These are phyloP conservation scores for Chymomyza amoena DNA, from an alignment of 2,888 invertebrate genomes.

Conservation along the genomic window DNA sequence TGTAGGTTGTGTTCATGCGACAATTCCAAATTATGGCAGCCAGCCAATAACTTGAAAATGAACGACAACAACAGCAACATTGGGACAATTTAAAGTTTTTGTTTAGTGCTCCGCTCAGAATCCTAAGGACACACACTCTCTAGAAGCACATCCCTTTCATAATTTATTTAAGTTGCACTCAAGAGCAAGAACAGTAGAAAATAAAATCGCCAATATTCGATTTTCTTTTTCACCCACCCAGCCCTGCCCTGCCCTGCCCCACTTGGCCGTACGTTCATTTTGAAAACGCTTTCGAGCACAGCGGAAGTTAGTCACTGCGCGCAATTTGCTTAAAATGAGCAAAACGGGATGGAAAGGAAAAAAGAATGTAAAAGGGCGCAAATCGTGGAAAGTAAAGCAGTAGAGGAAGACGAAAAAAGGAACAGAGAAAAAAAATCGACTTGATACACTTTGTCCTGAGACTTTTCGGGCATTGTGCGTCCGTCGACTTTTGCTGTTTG, in stretches of 20 bases:
- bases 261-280: slow-evolving; percentile 25
- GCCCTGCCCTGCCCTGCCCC: neutral
- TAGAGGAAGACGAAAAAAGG: neutral
- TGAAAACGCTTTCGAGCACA: slow-evolving; percentile 23
- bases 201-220: slow-evolving; percentile 47
- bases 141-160: slow-evolving; percentile 6
- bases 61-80: neutral
- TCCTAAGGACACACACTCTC: neutral
- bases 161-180: slow-evolving; percentile 50
- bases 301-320: slow-evolving; percentile 49
- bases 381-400: neutral
- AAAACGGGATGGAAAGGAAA: neutral
- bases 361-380: neutral
- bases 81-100: slow-evolving; percentile 24
- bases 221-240: slow-evolving; percentile 3
- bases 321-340: slow-evolving; percentile 42
- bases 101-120: neutral
- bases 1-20: slow-evolving; percentile 16
- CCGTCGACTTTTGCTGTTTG: slow-evolving; percentile 60
- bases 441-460: neutral
- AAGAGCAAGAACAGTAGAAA: slow-evolving; percentile 29
- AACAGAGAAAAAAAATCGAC: neutral
- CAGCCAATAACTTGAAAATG: slow-evolving; percentile 36
- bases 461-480: slow-evolving; percentile 23
- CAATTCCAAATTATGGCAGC: slow-evolving; percentile 48